phyloP scores from a whole-genome alignment of 2,113 vertebrate species.

The Odontophorus gujanensis region DNA sequence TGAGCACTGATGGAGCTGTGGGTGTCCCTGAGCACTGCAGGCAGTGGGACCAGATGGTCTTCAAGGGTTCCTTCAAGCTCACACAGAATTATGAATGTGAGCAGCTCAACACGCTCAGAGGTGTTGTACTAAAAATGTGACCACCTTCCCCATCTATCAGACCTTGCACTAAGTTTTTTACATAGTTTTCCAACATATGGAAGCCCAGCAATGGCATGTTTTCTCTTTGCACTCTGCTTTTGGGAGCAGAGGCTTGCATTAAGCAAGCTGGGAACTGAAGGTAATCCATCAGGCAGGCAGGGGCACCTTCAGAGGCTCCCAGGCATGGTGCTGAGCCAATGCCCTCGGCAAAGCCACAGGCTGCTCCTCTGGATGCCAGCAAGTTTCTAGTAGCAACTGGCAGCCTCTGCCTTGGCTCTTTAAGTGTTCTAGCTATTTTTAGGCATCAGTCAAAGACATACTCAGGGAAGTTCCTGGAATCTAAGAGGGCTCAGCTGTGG shows the following conservation, averaged over 20 bases:
- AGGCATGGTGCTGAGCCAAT: background rate
- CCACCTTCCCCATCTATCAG: background rate
- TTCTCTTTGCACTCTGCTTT: background rate
- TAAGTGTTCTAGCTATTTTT: background rate
- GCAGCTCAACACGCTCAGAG: background rate
- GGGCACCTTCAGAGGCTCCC: background rate
- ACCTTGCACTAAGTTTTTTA: background rate
- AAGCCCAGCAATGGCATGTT: fast-evolving
- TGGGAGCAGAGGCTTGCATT: background rate
- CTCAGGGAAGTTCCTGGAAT: background rate
- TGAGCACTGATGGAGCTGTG: too few relatives aligned
- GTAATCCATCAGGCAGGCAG: background rate
- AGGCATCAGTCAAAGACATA: background rate
- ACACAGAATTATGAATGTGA: background rate
- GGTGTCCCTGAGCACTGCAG: too few relatives aligned
- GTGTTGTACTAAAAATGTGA: background rate
- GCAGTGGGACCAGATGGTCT: too few relatives aligned
- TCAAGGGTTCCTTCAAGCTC: too few relatives aligned
- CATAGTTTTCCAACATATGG: fast-evolving
- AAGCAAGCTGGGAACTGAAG: background rate
- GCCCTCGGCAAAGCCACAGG: background rate
- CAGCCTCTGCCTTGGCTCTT: background rate
- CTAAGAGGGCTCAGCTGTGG: background rate
- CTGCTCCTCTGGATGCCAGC: background rate
- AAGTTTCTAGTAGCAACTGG: background rate